Evolutionary conservation across 1,140 invertebrate species (phyloP), one percentile per base, ranked within the genome.

Genomic region (Psilanteris sp.): DNA sequence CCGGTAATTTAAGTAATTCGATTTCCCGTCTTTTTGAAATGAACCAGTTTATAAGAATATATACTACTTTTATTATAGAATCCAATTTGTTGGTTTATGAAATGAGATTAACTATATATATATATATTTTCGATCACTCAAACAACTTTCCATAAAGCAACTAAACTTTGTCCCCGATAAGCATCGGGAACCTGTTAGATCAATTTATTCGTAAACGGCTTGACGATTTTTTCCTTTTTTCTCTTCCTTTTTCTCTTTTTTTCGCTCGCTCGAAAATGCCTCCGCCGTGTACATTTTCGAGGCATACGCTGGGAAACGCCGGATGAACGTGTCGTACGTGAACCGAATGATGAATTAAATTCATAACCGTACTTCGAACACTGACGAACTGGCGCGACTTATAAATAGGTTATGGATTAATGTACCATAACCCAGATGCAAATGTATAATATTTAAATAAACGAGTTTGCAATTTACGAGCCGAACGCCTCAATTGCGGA

Each of bases 401-500:
- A 16, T 71, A 71, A 62, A 62, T 62, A 18, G 67, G 46, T 71
- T 71, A 61, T 20, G 27, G 14, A 54, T 36, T 54, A 52, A 43
- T 36, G 46, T 32, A 36, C 46, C 55, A 62, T 71, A 71, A 61
- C 55, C 37, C 20, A 57, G 14, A 59, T 70, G 66, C 54, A 57
- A 39, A 68, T 70, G 24, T 26, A 6, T 16, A 27, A 31, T 41
- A 50, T 68, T 68, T 24, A 37, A 68, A 68, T 68, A 55, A 48
- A 54, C 48, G 41, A 14, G 36, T 67, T 46, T 46, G 29, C 50
- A 55, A 55, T 67, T 55, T 55, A 55, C 29, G 37, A 66, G 26
- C 10, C 37, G 10, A 1, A 10, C 22, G 34, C 7, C 9, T 54
- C 36, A 20, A 9, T 44, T 22, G 50, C 11, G 62, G 13, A 57